Evolutionary conservation across 2,797 vertebrate genomes (phyloP), one percentile per base, ranked within the genome.

Genomic region (Perodicticus potto): DNA sequence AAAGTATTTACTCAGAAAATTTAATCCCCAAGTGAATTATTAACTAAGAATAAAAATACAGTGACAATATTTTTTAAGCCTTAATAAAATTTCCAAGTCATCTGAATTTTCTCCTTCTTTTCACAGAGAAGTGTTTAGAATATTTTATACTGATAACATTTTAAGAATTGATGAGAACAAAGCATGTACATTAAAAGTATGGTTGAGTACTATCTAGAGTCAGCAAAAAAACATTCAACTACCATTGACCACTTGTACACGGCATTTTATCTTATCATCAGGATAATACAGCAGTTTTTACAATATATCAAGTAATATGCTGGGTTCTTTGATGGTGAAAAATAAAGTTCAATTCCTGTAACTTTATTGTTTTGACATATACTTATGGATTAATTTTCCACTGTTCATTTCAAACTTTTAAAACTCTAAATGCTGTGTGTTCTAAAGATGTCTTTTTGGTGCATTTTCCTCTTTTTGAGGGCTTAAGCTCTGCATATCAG

Each of bases 401-500:
- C 32, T 89, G 65, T 86, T 53, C 37, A 61, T 95, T 94, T 86
- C 25, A 96, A 84, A 90, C 13, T 89, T 85, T 76, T 29, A 94
- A 91, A 97, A 92, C 77, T 34, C 92, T 63, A 88, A 95, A 94
- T 95, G 55, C 27, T 89, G 49, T 22, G 27, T 43, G 61, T 69
- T 88, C 37, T 76, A 76, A 93, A 93, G 45, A 97, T 91, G 74
- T 96, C 57, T 94, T 93, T 69, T n/a, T 84, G 93, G 45, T 67
- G 97, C 85, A 76, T 96, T 97, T 96, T 96, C 73, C 77, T 95
- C 85, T 96, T 91, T 96, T 93, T 96, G 78, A 96, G 87, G 69
- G 34, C 80, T 93, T 93, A 93, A 95, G 45, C 81, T 93, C 89
- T 43, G 32, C 94, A 55, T 91, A 87, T 87, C 95, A 95, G 91